phyloP scores from a whole-genome alignment of 1,140 invertebrate genomes.

The Macrocentrus cingulum region DNA sequence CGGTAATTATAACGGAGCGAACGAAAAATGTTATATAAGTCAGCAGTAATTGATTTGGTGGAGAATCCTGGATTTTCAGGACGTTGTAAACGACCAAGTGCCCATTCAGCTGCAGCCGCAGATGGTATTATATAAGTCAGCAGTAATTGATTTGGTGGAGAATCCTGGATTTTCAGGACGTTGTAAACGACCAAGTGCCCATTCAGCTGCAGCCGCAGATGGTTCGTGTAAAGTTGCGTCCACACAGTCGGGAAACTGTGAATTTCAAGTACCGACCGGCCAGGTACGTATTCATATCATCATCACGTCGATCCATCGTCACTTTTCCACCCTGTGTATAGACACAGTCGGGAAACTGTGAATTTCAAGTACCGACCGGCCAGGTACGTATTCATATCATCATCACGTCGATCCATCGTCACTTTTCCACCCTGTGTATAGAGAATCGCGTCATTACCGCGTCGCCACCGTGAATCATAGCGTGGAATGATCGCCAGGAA shows the following conservation, averaged over 20 bases:
- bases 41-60: too few relatives aligned
- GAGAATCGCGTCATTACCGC: slow-evolving; percentile 1
- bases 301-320: neutral
- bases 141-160: too few relatives aligned
- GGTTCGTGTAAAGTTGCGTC: slow-evolving; percentile 60
- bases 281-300: slow-evolving; percentile 9
- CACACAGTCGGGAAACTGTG: slow-evolving; percentile 54
- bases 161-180: slow-evolving; percentile 54
- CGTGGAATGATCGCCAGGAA: slow-evolving; percentile 57
- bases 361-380: slow-evolving; percentile 47
- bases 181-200: slow-evolving; percentile 45
- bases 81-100: slow-evolving; percentile 41
- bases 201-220: slow-evolving; percentile 66
- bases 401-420: neutral
- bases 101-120: slow-evolving; percentile 66
- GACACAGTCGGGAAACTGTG: neutral
- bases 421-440: neutral
- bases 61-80: slow-evolving; percentile 52
- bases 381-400: slow-evolving; percentile 9
- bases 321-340: neutral
- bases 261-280: slow-evolving; percentile 64
- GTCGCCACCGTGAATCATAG: neutral
- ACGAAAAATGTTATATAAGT: too few relatives aligned
- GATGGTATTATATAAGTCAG: too few relatives aligned
- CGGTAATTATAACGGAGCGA: too few relatives aligned